Conservation (phyloP, 2,888 invertebrate species). For the Zaprionus obscuricornis region DNA sequence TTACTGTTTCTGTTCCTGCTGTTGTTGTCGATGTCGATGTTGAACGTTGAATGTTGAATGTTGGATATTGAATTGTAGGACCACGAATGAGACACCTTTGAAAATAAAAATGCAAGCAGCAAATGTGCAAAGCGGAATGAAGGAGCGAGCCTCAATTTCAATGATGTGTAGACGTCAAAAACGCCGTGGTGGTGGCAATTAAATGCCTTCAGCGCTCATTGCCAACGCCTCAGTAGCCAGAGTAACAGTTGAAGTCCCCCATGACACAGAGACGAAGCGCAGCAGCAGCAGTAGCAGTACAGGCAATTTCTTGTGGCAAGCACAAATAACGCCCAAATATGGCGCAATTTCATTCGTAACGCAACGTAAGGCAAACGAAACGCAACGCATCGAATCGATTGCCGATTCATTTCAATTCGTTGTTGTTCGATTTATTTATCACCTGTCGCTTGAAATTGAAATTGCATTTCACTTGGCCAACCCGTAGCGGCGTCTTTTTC, state of each 20-base stretch:
- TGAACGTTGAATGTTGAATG: neutral
- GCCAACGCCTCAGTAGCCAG: slow-evolving; percentile 54
- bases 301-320: slow-evolving; percentile 34
- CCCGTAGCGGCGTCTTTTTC: slow-evolving; percentile 6
- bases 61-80: slow-evolving; percentile 15
- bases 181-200: slow-evolving; percentile 72
- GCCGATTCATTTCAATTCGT: slow-evolving; percentile 70
- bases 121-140: neutral
- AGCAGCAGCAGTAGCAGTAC: slow-evolving; percentile 3
- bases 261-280: no score
- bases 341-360: slow-evolving; percentile 75
- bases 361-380: slow-evolving; percentile 17
- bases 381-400: slow-evolving; percentile 62
- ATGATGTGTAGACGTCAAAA: slow-evolving; percentile 68
- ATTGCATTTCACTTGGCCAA: slow-evolving; percentile 64
- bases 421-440: slow-evolving; percentile 83
- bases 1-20: no score
- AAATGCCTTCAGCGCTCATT: slow-evolving; percentile 63
- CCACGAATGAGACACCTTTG: slow-evolving; percentile 69
- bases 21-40: no score
- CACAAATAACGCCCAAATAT: slow-evolving; percentile 78
- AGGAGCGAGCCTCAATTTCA: slow-evolving; percentile 17
- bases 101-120: slow-evolving; percentile 16
- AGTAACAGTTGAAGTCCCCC: neutral
- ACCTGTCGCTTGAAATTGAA: slow-evolving; percentile 82